Evolutionary conservation across 2,797 vertebrate species (phyloP).

Genomic region (Pelobates cultripes): DNA sequence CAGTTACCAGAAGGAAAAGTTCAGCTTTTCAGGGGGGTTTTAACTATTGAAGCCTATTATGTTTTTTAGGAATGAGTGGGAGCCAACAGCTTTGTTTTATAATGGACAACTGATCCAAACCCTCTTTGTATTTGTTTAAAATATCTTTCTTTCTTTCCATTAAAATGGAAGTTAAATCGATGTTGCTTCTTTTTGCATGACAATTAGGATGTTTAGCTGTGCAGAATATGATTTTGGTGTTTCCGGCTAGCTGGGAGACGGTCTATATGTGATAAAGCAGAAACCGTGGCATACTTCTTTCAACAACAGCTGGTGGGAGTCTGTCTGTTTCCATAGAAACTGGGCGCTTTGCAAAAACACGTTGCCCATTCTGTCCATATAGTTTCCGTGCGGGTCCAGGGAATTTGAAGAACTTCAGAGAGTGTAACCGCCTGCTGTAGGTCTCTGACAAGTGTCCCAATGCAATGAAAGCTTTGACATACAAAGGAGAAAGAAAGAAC

Average conservation of each 20-base stretch:
- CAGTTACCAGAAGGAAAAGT: no score
- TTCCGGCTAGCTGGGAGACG: neutral
- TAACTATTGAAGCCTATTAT: no score
- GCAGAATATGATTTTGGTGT: neutral
- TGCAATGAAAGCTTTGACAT: neutral
- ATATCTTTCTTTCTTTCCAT: no score
- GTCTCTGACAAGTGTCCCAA: neutral
- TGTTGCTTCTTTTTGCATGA: no score
- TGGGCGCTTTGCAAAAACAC: neutral
- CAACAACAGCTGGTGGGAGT: neutral
- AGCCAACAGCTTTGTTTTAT: no score
- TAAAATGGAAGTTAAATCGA: no score
- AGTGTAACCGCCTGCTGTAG: neutral
- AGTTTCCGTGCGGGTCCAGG: neutral
- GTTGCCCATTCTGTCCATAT: neutral
- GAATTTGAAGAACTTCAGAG: neutral
- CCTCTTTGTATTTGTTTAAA: no score
- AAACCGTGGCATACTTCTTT: neutral
- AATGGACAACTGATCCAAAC: no score
- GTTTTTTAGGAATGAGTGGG: no score
- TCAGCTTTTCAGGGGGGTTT: no score
- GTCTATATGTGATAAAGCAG: neutral
- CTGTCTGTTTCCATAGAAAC: conserved; percentile 14
- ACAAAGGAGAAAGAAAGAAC: neutral
- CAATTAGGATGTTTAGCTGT: neutral